phyloP scores from a whole-genome alignment of 2,113 vertebrate genomes.

The Clupea harengus region DNA sequence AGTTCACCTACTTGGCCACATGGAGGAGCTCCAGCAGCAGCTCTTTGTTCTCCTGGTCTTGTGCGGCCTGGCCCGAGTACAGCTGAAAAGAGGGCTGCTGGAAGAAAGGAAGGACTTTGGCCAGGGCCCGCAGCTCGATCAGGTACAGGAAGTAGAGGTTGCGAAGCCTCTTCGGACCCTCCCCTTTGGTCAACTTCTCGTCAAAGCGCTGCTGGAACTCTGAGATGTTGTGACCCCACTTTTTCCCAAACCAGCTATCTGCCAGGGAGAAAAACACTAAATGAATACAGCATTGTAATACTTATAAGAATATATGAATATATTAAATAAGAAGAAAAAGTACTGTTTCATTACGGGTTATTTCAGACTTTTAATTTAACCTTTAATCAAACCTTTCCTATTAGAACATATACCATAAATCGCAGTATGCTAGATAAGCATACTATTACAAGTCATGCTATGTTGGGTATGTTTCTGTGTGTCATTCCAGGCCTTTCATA shows the following conservation, averaged over 20 bases:
- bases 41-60: slow-evolving; percentile 74
- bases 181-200: slow-evolving; percentile 78
- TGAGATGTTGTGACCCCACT: slow-evolving; percentile 86
- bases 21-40: slow-evolving; percentile 80
- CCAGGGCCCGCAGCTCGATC: slow-evolving; percentile 87
- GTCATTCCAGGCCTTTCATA: background rate
- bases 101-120: slow-evolving; percentile 87
- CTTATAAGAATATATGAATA: background rate
- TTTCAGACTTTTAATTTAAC: too few relatives aligned
- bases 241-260: slow-evolving; percentile 86
- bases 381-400: too few relatives aligned
- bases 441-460: background rate
- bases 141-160: slow-evolving; percentile 94
- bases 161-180: slow-evolving; percentile 86
- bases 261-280: slow-evolving; percentile 1
- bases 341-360: too few relatives aligned
- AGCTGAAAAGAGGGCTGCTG: slow-evolving; percentile 78
- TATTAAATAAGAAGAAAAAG: too few relatives aligned
- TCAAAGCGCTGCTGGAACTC: slow-evolving; percentile 92
- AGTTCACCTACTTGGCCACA: slow-evolving; percentile 77
- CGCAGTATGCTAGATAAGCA: too few relatives aligned
- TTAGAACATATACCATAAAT: too few relatives aligned
- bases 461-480: too few relatives aligned
- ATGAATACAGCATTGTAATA: too few relatives aligned
- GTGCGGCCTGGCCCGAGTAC: slow-evolving; percentile 76